Conservation (phyloP, 2,888 invertebrate species). For the Chelonus formosanus region DNA sequence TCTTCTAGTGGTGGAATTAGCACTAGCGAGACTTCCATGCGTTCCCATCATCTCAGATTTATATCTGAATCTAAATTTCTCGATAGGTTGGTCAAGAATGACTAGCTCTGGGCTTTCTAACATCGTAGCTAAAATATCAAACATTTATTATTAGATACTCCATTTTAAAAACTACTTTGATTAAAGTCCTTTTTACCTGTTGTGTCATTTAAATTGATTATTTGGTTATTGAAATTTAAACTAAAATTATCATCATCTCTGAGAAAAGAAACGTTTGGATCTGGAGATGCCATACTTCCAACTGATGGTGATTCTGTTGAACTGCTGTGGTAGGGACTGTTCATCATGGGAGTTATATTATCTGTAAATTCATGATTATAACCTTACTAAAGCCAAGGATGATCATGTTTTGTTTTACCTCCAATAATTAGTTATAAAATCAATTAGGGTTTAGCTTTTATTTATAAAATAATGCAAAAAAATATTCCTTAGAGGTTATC, state of each 20-base stretch:
- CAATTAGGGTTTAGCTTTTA: too few relatives aligned
- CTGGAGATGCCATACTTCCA: slow-evolving; percentile 44
- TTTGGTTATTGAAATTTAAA: slow-evolving; percentile 29
- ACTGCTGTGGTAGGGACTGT: slow-evolving; percentile 42
- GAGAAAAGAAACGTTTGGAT: slow-evolving; percentile 45
- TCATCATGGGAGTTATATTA: slow-evolving; percentile 30
- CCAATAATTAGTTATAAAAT: too few relatives aligned
- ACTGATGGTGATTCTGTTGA: slow-evolving; percentile 44
- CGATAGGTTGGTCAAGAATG: slow-evolving; percentile 78
- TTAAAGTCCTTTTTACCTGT: slow-evolving; percentile 32
- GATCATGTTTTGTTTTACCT: neutral
- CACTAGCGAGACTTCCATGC: slow-evolving; percentile 80
- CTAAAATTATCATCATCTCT: slow-evolving; percentile 32
- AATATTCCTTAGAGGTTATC: too few relatives aligned
- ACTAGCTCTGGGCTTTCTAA: slow-evolving; percentile 66
- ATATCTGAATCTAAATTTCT: slow-evolving; percentile 84
- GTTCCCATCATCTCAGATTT: slow-evolving; percentile 89
- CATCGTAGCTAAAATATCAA: slow-evolving; percentile 19
- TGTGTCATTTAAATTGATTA: slow-evolving; percentile 41
- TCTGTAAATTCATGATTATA: slow-evolving; percentile 31
- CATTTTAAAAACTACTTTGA: too few relatives aligned
- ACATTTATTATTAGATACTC: too few relatives aligned
- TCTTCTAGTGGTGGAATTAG: slow-evolving; percentile 69
- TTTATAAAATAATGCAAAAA: too few relatives aligned
- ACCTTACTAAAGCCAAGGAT: neutral